Conservation (phyloP, 2,888 invertebrate species). For the Noctua fimbriata region DNA sequence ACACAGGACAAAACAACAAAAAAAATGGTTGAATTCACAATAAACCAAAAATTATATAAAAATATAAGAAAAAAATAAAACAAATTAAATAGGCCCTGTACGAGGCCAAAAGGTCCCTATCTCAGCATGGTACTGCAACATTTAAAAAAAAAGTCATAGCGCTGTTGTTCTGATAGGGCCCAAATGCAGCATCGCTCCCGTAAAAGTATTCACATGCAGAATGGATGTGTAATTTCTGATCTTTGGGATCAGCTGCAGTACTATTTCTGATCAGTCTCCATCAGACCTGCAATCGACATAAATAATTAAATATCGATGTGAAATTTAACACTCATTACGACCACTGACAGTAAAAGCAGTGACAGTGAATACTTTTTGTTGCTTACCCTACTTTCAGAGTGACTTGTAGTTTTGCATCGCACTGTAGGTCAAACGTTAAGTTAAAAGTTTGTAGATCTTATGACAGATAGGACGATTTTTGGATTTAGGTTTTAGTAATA, state of each 20-base stretch:
- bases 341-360: constrained; percentile 47
- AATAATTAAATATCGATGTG: constrained; percentile 46
- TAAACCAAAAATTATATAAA: too few relatives aligned
- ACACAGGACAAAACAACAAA: too few relatives aligned
- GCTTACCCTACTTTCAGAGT: constrained; percentile 70
- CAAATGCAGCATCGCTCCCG: too few relatives aligned
- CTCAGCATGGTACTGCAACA: too few relatives aligned
- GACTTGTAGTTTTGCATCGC: constrained; percentile 61
- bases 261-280: background rate
- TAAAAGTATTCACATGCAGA: background rate
- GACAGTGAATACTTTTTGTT: constrained; percentile 40
- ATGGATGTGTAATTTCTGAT: background rate
- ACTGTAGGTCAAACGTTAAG: constrained; percentile 42
- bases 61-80: too few relatives aligned
- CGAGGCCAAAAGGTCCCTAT: too few relatives aligned
- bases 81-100: too few relatives aligned
- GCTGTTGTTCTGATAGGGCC: too few relatives aligned
- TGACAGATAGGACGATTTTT: background rate
- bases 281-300: constrained; percentile 7
- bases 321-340: constrained; percentile 54
- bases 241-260: too few relatives aligned
- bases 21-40: too few relatives aligned
- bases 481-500: background rate
- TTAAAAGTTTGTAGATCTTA: background rate
- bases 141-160: too few relatives aligned